phyloP scores from a whole-genome alignment of 2,113 vertebrate genomes.

The Buteo buteo region DNA sequence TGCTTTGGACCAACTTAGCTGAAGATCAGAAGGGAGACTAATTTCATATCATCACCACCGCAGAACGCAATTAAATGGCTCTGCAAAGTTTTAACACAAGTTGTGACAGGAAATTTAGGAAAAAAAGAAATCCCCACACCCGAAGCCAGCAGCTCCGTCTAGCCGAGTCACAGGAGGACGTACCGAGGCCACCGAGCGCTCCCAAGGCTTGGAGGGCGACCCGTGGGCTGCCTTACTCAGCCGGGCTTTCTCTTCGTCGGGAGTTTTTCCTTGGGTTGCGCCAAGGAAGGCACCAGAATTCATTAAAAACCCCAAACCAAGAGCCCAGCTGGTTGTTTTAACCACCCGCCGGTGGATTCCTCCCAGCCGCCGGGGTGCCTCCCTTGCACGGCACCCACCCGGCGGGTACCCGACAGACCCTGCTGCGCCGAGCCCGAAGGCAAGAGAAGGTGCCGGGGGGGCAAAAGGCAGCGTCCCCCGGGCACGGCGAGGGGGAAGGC shows the following conservation, averaged over 20 bases:
- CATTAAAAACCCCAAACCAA: background rate
- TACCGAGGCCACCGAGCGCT: rapidly evolving
- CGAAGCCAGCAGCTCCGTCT: background rate
- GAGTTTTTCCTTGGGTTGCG: background rate
- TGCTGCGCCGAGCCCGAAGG: rapidly evolving
- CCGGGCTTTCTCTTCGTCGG: background rate
- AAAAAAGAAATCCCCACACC: background rate
- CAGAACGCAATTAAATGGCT: slow-evolving; percentile 42
- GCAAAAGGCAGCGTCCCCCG: background rate
- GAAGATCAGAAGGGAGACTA: slow-evolving; percentile 35
- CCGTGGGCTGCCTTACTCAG: background rate
- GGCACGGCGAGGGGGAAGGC: background rate
- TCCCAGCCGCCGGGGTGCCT: background rate
- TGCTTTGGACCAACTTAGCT: background rate
- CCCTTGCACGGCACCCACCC: background rate
- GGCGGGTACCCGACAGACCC: background rate
- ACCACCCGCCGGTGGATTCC: background rate
- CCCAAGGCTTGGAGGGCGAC: background rate
- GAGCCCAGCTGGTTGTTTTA: background rate
- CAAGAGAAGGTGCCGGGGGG: background rate
- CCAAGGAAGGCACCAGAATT: background rate
- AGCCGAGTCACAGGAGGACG: rapidly evolving
- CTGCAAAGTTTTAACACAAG: slow-evolving; percentile 20
- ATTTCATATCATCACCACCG: slow-evolving; percentile 17
- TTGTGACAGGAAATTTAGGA: slow-evolving; percentile 7